These are phyloP conservation scores for Coenobita brevimanus DNA, from an alignment of 1,140 invertebrate species.

Conservation along the genomic window DNA sequence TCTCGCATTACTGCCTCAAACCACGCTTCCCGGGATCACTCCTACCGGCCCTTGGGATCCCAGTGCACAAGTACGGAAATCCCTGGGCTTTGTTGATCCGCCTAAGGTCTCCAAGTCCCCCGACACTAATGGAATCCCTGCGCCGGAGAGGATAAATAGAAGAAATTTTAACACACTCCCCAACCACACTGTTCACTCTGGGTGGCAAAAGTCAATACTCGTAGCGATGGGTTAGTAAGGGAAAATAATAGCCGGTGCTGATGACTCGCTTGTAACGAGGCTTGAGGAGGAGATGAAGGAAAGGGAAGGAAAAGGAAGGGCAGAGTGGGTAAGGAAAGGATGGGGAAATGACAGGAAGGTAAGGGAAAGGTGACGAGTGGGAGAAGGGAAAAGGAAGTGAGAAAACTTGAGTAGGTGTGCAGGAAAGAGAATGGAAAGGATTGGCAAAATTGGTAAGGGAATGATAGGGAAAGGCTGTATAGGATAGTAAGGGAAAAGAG, in stretches of 20 bases:
- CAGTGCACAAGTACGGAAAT: not conserved
- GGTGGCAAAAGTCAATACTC: slow-evolving; percentile 58
- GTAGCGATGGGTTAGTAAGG: slow-evolving; percentile 39
- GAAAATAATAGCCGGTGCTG: slow-evolving; percentile 45
- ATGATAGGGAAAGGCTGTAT: too few species aligned
- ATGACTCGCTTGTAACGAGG: not conserved
- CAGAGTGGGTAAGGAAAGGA: not conserved
- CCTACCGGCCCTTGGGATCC: not conserved
- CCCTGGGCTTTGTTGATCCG: not conserved
- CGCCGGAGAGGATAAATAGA: slow-evolving; percentile 59
- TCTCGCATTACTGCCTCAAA: slow-evolving; percentile 3
- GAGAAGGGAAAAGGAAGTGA: not conserved
- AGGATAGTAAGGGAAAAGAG: too few species aligned
- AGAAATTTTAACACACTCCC: slow-evolving; percentile 63
- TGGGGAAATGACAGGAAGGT: not conserved
- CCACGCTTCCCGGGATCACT: not conserved
- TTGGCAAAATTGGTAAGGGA: not conserved
- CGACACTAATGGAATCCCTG: slow-evolving; percentile 54
- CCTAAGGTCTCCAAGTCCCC: not conserved
- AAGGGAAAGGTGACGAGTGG: not conserved
- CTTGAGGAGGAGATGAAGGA: not conserved
- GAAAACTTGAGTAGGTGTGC: too few species aligned
- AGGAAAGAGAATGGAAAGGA: too few species aligned
- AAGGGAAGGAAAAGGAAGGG: not conserved
- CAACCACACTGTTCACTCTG: slow-evolving; percentile 59